Base-by-base conservation (phyloP, 1,140 invertebrate genomes). In the Nebria ingens region DNA sequence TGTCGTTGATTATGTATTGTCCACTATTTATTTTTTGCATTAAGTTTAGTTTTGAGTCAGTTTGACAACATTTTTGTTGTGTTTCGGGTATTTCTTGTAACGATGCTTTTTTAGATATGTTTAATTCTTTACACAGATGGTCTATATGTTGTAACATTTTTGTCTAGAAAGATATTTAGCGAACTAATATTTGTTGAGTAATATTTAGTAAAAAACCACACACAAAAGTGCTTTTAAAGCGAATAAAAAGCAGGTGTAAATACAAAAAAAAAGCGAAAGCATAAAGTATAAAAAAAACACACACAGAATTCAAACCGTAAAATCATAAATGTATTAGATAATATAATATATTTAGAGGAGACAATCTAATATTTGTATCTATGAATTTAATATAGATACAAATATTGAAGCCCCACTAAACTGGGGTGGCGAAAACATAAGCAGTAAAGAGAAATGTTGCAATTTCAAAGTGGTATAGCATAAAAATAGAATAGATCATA, bases 91-190 rank as follows among this genome's bases (percentile, higher is more conserved):
- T 45, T 3, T 12, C 40, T 9, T 45, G 40, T 12, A 45, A 45
- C 6, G 25, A 29, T 6, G 4, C 25, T 17, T 11, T 45, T 45
- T 45, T 45, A 12, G 40, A 45, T 12, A 45, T 45, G 17, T 45
- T 45, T 45, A 45, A 45, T 45, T 45, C 40, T 17, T 45, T 45
- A 17, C 40, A 45, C 6, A 45, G 40, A 45, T 45, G 9, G 4
- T 45, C 40, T 12, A 45, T 45, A 12, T 45, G 40, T 11, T 17
- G 40, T 17, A 45, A 45, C 40, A 45, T 45, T 17, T 45, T 45
- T 11, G 40, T 45, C 40, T 45, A 45, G 4, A 45, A 45, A 45
- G 17, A 11, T 45, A 11, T 11, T n/a, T n/a, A n/a, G n/a, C n/a
- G n/a, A n/a, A n/a, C n/a, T 45, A 17, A 45, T 11, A 12, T 45